These are phyloP conservation scores for Toxotes lorentzi DNA, from an alignment of 2,797 vertebrate genomes.

Conservation along the genomic window DNA sequence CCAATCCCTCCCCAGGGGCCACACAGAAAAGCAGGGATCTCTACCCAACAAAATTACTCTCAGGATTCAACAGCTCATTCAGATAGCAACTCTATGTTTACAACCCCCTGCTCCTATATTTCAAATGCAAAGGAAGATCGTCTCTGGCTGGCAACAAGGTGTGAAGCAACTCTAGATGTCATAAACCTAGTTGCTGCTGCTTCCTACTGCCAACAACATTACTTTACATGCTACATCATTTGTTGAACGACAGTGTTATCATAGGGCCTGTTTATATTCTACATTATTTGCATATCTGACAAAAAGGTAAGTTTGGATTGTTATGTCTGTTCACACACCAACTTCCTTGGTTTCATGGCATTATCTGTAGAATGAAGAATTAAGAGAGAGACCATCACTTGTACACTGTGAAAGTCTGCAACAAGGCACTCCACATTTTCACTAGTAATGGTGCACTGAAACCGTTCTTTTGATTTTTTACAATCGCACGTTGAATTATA, in stretches of 20 bases:
- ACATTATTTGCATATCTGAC: constrained; percentile 18
- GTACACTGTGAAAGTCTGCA: constrained; percentile 38
- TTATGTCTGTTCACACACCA: neutral
- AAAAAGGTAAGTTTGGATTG: constrained; percentile 2
- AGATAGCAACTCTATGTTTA: constrained; percentile 25
- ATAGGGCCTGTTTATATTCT: constrained; percentile 25
- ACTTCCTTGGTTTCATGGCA: constrained; percentile 4
- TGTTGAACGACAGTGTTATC: constrained; percentile 6
- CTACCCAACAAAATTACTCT: constrained; percentile 13
- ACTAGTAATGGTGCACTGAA: constrained; percentile 15
- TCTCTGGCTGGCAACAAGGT: constrained; percentile 10
- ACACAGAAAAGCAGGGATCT: constrained; percentile 21
- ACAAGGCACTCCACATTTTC: constrained; percentile 18
- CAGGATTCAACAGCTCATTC: constrained; percentile 28
- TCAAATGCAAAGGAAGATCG: constrained; percentile 11
- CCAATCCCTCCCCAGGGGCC: constrained; percentile 13
- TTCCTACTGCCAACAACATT: neutral
- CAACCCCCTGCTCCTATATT: constrained; percentile 15
- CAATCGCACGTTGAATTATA: neutral
- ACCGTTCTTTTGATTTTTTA: constrained; percentile 8
- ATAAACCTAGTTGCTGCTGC: constrained; percentile 13
- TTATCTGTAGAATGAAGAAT: constrained; percentile 25
- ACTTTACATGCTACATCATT: constrained; percentile 3
- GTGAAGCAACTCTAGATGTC: constrained; percentile 19
- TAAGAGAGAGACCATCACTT: constrained; percentile 1